A percentile compares a stretch with the other conserved stretches of the same genome.
Evolutionary conservation across 2,888 invertebrate genomes (phyloP).

Genomic region (Lithodes maja): DNA sequence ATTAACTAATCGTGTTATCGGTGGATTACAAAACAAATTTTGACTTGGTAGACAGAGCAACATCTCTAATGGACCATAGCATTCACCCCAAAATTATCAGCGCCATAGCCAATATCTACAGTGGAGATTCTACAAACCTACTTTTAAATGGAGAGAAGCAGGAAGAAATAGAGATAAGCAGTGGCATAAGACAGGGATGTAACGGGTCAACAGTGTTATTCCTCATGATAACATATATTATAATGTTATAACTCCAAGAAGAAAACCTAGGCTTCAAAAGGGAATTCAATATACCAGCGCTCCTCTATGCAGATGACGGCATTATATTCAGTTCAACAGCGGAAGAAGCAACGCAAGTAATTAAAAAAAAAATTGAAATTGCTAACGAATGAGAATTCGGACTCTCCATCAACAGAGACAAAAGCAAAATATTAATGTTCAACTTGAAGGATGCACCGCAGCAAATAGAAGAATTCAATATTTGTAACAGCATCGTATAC

Average conservation of each 20-base stretch:
- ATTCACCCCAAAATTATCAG: too few species aligned
- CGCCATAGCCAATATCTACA: too few species aligned
- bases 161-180: too few species aligned
- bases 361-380: not conserved
- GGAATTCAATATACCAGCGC: too few species aligned
- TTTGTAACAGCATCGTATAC: not conserved
- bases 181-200: too few species aligned
- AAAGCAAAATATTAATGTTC: not conserved
- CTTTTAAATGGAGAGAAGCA: not conserved
- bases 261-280: too few species aligned
- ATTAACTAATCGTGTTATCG: not conserved
- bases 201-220: too few species aligned
- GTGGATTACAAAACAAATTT: not conserved
- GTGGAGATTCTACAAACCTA: not conserved
- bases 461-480: not conserved
- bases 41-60: not conserved
- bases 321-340: not conserved
- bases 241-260: too few species aligned
- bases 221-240: too few species aligned
- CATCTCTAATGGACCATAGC: not conserved
- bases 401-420: not conserved
- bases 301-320: not conserved
- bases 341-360: not conserved
- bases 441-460: constrained; percentile 14
- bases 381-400: not conserved